Evolutionary conservation across 2,797 vertebrate species (phyloP).

Genomic region (Oreortyx pictus): DNA sequence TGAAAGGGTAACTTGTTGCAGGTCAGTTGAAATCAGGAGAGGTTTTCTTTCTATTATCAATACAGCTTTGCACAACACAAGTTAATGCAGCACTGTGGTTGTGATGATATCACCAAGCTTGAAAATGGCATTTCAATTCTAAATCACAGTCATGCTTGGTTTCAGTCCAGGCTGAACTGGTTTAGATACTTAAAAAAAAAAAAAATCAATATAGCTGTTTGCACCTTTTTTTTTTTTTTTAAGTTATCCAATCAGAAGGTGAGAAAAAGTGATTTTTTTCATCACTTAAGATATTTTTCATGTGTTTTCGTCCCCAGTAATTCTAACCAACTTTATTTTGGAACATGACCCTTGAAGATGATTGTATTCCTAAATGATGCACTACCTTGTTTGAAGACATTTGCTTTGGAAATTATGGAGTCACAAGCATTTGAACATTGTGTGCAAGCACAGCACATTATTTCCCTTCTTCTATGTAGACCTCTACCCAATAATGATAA

Average conservation of each 20-base stretch:
- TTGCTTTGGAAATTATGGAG: slow-evolving; percentile 65
- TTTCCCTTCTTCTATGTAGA: slow-evolving; percentile 51
- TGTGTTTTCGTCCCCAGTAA: background rate
- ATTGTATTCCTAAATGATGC: slow-evolving; percentile 38
- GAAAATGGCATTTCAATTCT: slow-evolving; percentile 37
- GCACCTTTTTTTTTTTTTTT: background rate
- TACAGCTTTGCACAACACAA: background rate
- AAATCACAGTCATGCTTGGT: slow-evolving; percentile 1
- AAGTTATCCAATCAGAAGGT: slow-evolving; percentile 7
- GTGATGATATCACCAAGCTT: slow-evolving; percentile 21
- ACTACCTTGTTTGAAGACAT: slow-evolving; percentile 60
- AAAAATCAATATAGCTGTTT: background rate
- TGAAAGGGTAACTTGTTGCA: background rate
- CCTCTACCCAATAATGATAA: slow-evolving; percentile 37
- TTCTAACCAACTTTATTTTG: slow-evolving; percentile 53
- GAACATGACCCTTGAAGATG: slow-evolving; percentile 27
- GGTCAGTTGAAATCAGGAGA: background rate
- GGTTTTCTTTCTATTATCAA: background rate
- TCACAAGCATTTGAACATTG: slow-evolving; percentile 54
- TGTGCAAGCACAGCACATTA: slow-evolving; percentile 42
- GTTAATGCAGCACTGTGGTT: slow-evolving; percentile 3
- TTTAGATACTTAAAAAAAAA: slow-evolving; percentile 38
- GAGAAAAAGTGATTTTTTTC: slow-evolving; percentile 12
- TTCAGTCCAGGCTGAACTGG: background rate
- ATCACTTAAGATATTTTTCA: slow-evolving; percentile 11